phyloP scores from a whole-genome alignment of 1,140 invertebrate genomes.

The Drosophila nannoptera region DNA sequence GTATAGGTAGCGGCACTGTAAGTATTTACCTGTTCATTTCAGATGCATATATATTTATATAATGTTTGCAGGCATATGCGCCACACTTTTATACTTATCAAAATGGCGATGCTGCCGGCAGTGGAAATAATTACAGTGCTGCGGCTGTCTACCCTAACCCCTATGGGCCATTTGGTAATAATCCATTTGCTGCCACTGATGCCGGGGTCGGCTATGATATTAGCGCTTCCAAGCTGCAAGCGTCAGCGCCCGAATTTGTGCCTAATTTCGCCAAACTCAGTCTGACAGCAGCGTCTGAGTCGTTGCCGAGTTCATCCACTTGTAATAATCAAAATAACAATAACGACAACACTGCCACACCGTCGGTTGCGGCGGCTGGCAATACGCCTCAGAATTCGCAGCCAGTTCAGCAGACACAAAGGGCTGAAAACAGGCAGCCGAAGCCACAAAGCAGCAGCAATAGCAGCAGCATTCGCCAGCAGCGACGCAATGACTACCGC shows the following conservation, averaged over 20 bases:
- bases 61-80: constrained; percentile 33
- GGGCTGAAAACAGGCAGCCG: background rate
- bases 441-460: constrained; percentile 20
- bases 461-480: constrained; percentile 41
- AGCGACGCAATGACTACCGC: constrained; percentile 61
- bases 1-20: constrained; percentile 25
- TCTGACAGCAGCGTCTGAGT: constrained; percentile 21
- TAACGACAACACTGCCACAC: constrained; percentile 26
- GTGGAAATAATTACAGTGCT: background rate
- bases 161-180: constrained; percentile 61
- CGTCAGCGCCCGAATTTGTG: constrained; percentile 74
- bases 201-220: constrained; percentile 52
- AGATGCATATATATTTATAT: background rate
- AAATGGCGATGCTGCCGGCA: constrained; percentile 45
- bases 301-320: constrained; percentile 2
- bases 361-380: constrained; percentile 10
- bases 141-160: constrained; percentile 40
- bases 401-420: constrained; percentile 7
- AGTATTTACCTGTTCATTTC: constrained; percentile 14
- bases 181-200: constrained; percentile 54
- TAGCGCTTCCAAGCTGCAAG: constrained; percentile 69
- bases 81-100: constrained; percentile 38
- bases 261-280: constrained; percentile 66
- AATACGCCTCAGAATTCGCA: constrained; percentile 1
- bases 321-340: constrained; percentile 26